Evolutionary conservation across 2,797 vertebrate species (phyloP), one percentile per base, ranked within the genome.

Genomic region (Urosaurus nigricauda): DNA sequence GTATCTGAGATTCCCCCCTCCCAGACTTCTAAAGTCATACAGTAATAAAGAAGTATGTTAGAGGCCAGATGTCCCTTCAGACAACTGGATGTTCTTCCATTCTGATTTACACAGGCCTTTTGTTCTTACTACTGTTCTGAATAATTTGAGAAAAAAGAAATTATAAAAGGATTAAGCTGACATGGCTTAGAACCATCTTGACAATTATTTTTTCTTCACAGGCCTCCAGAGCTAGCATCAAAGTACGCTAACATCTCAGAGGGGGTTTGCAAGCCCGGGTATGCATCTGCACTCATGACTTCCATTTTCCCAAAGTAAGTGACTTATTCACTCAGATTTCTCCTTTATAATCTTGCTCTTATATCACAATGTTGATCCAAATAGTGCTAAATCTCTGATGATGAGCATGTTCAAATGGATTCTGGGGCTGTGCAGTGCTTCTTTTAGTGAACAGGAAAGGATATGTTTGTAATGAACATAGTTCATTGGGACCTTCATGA

Each of bases 281-380:
- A 98, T 73, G 97, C 98, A 84, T 98, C 98, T 88, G 98, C 98
- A 60, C 97, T 98, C 96, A 99, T 99, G 98, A 97, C 97, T 68
- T 93, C 97, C 96, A 98, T 99, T 97, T 99, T 98, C 93, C 98
- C 98, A 87, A 98, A 98, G 98, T 99, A 97, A 98, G 98, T 96
- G 84, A 87, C 83, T 32, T 35, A 47, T 58, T 78, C 40, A 51
- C 17, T n/a, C 47, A 7, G 0, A 16, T 79, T 0, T 1, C 56
- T 47, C 0, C 43, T 21, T 51, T 63, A 84, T 51, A n/a, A 3
- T n/a, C 6, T 1, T 2, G 26, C n/a, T 47, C 24, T 84, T 91
- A 24, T 88, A 51, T 84, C 60, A 83, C 65, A 60, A 0, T 79
- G 47, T 70, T 74, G 11, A 19, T 14, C 68, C 3, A 40, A 19